A percentile compares a stretch with the other conserved stretches of the same genome.
Conservation (phyloP, 2,888 invertebrate species). For the Hemithea aestivaria region DNA sequence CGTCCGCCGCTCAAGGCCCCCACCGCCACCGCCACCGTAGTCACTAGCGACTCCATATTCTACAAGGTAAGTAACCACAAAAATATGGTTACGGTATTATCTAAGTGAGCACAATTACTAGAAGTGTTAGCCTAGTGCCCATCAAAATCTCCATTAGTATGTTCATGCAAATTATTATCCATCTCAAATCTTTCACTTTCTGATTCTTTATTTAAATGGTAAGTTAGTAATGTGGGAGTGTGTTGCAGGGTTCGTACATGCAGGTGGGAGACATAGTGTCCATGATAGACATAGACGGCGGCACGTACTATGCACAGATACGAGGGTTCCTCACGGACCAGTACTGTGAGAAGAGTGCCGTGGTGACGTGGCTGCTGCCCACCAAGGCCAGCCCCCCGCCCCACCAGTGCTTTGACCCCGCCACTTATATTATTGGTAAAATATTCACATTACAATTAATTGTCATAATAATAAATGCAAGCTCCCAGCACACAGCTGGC, state of each 20-base stretch:
- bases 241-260: conserved; percentile 85
- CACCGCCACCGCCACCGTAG: conserved; percentile 87
- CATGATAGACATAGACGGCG: conserved; percentile 86
- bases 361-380: conserved; percentile 94
- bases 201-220: too few relatives aligned
- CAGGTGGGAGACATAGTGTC: conserved; percentile 96
- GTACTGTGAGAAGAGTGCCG: conserved; percentile 95
- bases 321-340: conserved; percentile 93
- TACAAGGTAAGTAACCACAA: conserved; percentile 28
- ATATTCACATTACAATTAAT: background rate
- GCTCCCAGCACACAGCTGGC: too few relatives aligned
- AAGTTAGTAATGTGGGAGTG: too few relatives aligned
- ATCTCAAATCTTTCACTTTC: too few relatives aligned
- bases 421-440: conserved; percentile 91
- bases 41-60: conserved; percentile 89
- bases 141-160: too few relatives aligned
- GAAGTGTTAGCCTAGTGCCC: too few relatives aligned
- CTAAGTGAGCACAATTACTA: too few relatives aligned
- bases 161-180: too few relatives aligned
- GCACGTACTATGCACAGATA: conserved; percentile 93
- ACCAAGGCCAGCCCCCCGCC: conserved; percentile 89
- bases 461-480: too few relatives aligned
- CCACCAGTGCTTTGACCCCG: conserved; percentile 89
- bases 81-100: too few relatives aligned
- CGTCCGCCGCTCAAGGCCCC: conserved; percentile 90